Evolutionary conservation across 2,888 invertebrate genomes (phyloP).

Genomic region (Leptinotarsa haldemani): DNA sequence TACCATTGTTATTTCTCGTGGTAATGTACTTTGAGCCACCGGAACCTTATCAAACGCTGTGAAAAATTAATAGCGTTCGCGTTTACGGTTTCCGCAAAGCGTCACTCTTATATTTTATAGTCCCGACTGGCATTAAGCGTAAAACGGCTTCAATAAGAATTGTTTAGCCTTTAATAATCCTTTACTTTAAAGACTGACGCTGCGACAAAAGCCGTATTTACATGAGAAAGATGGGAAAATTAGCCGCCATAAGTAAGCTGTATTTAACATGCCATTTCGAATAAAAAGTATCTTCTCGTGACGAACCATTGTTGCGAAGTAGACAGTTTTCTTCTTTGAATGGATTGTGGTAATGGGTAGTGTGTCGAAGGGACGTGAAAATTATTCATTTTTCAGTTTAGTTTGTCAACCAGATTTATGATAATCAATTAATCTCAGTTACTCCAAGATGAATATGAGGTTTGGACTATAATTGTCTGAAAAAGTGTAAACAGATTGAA

Average conservation of each 20-base stretch:
- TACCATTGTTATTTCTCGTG: slow-evolving; percentile 33
- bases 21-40: slow-evolving; percentile 14
- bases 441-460: no score
- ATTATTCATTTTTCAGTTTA: not conserved
- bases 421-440: no score
- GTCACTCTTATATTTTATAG: slow-evolving; percentile 19
- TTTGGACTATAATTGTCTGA: no score
- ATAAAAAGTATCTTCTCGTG: slow-evolving; percentile 6
- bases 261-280: slow-evolving; percentile 18
- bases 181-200: slow-evolving; percentile 12
- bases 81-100: slow-evolving; percentile 18
- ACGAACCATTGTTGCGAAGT: slow-evolving; percentile 15
- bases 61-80: slow-evolving; percentile 31
- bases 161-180: slow-evolving; percentile 18
- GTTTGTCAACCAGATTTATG: no score
- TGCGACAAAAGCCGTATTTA: slow-evolving; percentile 22
- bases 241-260: slow-evolving; percentile 14
- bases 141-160: slow-evolving; percentile 15
- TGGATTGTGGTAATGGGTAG: not conserved
- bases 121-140: slow-evolving; percentile 8
- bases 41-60: slow-evolving; percentile 29
- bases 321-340: slow-evolving; percentile 2
- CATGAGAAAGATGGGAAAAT: slow-evolving; percentile 21
- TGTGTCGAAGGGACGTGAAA: not conserved
- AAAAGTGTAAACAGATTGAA: no score